Conservation (phyloP, 2,888 invertebrate genomes). For the Trachelus iudaicus region DNA sequence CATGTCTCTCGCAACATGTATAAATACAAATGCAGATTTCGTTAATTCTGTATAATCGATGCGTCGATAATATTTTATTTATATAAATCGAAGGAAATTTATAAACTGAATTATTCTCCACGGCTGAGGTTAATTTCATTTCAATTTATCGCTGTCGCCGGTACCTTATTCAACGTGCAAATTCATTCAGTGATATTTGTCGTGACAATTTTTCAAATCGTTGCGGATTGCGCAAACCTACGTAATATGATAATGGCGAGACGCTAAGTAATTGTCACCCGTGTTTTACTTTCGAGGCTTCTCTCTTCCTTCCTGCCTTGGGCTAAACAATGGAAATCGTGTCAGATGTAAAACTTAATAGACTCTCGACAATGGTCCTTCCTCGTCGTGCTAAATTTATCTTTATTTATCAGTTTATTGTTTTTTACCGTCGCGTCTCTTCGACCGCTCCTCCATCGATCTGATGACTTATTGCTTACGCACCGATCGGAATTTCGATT, state of each 20-base stretch:
- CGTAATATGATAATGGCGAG: background rate
- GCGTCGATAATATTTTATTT: background rate
- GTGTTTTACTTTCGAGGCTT: background rate
- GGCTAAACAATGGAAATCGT: background rate
- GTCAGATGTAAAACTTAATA: background rate
- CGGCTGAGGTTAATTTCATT: background rate
- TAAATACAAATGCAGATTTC: background rate
- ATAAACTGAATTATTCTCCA: background rate
- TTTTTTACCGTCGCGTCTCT: background rate
- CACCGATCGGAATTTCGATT: background rate
- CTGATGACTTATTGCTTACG: background rate
- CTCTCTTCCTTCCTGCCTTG: background rate
- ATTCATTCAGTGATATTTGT: background rate
- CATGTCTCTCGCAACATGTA: background rate
- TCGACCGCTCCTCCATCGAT: background rate
- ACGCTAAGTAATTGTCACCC: constrained; percentile 3
- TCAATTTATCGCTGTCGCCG: background rate
- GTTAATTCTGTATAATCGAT: background rate
- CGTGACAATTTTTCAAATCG: background rate
- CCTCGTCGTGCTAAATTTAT: background rate
- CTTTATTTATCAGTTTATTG: background rate
- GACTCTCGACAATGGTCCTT: background rate
- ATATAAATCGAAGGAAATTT: background rate
- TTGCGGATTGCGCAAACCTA: background rate
- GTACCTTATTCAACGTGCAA: background rate